Evolutionary conservation across 1,140 invertebrate species (phyloP).

Genomic region (Penaeus japonicus): DNA sequence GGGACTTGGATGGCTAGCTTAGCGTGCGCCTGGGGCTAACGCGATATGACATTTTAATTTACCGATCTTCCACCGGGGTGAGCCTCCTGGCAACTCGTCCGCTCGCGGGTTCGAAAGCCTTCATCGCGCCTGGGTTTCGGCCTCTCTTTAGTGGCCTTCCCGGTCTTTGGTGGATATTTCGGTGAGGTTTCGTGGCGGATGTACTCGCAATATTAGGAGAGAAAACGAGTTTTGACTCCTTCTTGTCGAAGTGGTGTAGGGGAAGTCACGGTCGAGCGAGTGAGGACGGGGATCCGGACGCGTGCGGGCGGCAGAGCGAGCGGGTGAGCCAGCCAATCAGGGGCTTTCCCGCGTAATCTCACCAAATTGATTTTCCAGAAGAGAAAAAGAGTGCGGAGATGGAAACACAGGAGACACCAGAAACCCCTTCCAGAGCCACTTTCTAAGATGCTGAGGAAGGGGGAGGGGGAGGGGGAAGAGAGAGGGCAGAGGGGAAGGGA

Average conservation of each 20-base stretch:
- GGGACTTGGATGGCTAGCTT: constrained; percentile 55
- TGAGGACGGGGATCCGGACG: background rate
- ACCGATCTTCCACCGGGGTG: constrained; percentile 50
- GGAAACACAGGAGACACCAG: constrained; percentile 52
- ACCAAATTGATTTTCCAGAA: constrained; percentile 54
- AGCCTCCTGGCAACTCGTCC: constrained; percentile 54
- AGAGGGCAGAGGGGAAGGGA: background rate
- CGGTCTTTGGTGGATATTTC: too few relatives aligned
- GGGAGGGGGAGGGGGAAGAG: background rate
- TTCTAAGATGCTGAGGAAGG: constrained; percentile 44
- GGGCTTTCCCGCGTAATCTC: constrained; percentile 56
- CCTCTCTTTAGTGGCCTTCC: too few relatives aligned
- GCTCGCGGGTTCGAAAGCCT: background rate
- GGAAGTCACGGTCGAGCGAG: background rate
- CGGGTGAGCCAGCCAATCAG: constrained; percentile 56
- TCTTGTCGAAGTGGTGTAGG: background rate
- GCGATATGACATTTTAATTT: constrained; percentile 57
- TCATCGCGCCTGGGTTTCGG: too few relatives aligned
- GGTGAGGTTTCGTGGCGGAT: too few relatives aligned
- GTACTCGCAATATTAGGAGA: too few relatives aligned
- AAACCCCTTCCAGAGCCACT: constrained; percentile 47
- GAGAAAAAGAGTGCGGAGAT: constrained; percentile 54
- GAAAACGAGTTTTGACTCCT: too few relatives aligned
- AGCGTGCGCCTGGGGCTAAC: constrained; percentile 55
- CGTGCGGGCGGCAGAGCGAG: constrained; percentile 46